These are phyloP conservation scores for Scaptomyza cyrtandrae DNA, from an alignment of 2,888 invertebrate genomes.

Conservation along the genomic window DNA sequence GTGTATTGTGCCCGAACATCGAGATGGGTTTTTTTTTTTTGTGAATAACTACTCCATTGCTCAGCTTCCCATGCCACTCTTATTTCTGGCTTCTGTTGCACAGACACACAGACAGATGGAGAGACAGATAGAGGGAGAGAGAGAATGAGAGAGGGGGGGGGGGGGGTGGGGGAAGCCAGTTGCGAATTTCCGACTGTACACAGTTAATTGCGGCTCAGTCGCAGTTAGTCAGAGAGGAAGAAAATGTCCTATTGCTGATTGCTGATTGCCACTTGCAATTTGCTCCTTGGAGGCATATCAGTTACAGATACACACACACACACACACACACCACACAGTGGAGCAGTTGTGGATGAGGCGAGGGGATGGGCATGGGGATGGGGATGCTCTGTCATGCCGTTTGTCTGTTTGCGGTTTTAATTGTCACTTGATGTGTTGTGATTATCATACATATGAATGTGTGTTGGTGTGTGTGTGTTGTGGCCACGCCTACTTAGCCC, in stretches of 20 bases:
- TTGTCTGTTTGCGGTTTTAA: slow-evolving; percentile 79
- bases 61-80: slow-evolving; percentile 28
- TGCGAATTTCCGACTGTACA: slow-evolving; percentile 67
- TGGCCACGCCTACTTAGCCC: slow-evolving; percentile 39
- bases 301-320: slow-evolving; percentile 29
- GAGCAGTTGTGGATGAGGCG: neutral
- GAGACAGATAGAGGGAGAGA: neutral
- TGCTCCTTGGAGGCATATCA: slow-evolving; percentile 47
- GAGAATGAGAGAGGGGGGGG: too few species aligned
- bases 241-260: slow-evolving; percentile 12
- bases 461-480: slow-evolving; percentile 25
- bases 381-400: slow-evolving; percentile 61
- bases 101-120: neutral
- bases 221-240: slow-evolving; percentile 60
- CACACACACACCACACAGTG: neutral
- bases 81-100: slow-evolving; percentile 4
- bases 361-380: slow-evolving; percentile 11
- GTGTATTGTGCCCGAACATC: slow-evolving; percentile 9
- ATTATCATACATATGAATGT: slow-evolving; percentile 60
- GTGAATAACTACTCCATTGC: slow-evolving; percentile 14
- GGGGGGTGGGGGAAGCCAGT: slow-evolving; percentile 1
- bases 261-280: slow-evolving; percentile 19
- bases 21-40: neutral
- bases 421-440: slow-evolving; percentile 79
- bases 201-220: slow-evolving; percentile 74